Base-by-base conservation (phyloP, 2,888 invertebrate genomes). In the Lapara coniferarum region DNA sequence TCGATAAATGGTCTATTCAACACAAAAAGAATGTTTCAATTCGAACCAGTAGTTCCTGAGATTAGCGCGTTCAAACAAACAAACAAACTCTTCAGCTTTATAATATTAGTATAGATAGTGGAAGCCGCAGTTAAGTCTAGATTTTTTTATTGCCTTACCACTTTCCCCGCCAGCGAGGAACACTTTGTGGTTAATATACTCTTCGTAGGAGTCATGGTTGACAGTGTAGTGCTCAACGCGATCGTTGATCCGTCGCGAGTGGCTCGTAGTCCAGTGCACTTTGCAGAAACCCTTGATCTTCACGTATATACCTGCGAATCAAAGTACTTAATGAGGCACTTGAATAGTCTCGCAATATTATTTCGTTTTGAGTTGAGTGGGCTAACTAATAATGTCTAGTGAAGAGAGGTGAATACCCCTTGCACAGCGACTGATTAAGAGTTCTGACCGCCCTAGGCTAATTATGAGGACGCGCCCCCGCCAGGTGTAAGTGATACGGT, bases 261-360 rank as follows among this genome's bases (percentile, higher is more conserved):
- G 79, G 0, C 74, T 77, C 0, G 89, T 85, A 0, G 90, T 90
- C 95, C 95, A 95, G 69, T 92, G 92, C 0, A 95, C 92, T 63
- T 89, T 85, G 73, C 95, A 95, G 75, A 82, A 92, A 0, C 95
- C 95, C 69, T 89, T 90, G 4, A 95, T 79, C 71, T 92, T 90
- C 8, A 94, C 83, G 74, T 92, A 94, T 57, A 95, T 91, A 14
- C 95, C 95, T 95, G 75, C 0, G 79, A 83, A 2, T 4, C 14
- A 16, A 53, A n/a, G 53, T 53, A 53, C n/a, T 53, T 16, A 16
- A 52, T 52, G 4, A 37, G 30, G 14, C 16, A 67, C 2, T 37
- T 37, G 37, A 37, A 37, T 25, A 25, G 25, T 25, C 25, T 19
- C 10, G 10, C 53, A n/a, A 1, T 19, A 0, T 5, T 16, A 14